These are phyloP conservation scores for Decapterus maruadsi DNA, from an alignment of 2,797 vertebrate species.

Conservation along the genomic window DNA sequence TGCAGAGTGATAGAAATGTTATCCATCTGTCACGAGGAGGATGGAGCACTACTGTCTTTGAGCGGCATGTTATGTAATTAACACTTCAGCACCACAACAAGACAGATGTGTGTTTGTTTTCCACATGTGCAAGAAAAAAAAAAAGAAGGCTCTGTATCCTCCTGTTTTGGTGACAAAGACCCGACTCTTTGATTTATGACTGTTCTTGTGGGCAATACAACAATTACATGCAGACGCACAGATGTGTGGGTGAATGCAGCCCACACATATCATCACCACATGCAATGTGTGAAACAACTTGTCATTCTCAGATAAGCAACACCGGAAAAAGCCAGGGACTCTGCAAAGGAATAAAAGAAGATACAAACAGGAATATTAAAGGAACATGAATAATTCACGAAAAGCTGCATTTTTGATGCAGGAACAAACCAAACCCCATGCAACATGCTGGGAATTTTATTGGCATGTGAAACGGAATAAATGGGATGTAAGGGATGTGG, in stretches of 20 bases:
- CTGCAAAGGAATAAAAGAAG: slow-evolving; percentile 23
- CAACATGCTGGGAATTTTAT: background rate
- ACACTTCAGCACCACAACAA: background rate
- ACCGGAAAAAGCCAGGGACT: slow-evolving; percentile 24
- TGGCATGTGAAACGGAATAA: background rate
- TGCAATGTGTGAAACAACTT: background rate
- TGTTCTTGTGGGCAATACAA: background rate
- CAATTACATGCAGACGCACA: background rate
- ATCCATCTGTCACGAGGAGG: background rate
- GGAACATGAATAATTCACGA: slow-evolving; percentile 59
- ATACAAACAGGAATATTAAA: slow-evolving; percentile 38
- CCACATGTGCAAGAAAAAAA: background rate
- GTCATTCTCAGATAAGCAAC: slow-evolving; percentile 30
- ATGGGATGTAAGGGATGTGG: background rate
- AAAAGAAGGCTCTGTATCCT: background rate
- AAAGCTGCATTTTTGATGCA: slow-evolving; percentile 29
- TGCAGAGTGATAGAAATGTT: background rate
- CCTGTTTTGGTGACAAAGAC: background rate
- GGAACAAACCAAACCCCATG: slow-evolving; percentile 20
- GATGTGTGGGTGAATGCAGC: slow-evolving; percentile 4
- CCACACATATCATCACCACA: slow-evolving; percentile 11
- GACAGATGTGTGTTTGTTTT: slow-evolving; percentile 9
- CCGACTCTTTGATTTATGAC: background rate
- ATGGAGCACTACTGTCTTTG: background rate
- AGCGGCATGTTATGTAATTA: background rate